Conservation (phyloP, 2,113 vertebrate genomes). For the Vulpes lagopus region DNA sequence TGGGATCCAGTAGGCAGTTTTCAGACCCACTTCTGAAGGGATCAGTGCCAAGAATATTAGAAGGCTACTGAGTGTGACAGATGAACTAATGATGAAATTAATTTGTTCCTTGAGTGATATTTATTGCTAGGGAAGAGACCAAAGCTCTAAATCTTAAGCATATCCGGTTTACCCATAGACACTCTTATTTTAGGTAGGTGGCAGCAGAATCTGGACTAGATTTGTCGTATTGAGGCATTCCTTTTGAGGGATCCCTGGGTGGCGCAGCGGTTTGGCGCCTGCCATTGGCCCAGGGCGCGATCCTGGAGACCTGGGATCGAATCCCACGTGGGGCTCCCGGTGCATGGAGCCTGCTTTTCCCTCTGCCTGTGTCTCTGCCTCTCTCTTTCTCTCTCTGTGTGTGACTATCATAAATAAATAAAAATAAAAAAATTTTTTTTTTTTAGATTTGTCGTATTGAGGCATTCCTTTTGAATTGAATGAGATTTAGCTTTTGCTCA, state of each 20-base stretch:
- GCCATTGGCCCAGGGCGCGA: no score
- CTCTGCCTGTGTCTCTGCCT: no score
- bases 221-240: neutral
- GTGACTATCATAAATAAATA: no score
- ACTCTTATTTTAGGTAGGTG: slow-evolving; percentile 27
- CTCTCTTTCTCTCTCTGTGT: no score
- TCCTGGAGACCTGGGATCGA: no score
- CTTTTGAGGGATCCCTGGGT: neutral
- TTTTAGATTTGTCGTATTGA: neutral
- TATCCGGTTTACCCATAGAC: neutral
- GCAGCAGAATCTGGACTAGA: slow-evolving; percentile 44
- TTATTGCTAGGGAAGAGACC: slow-evolving; percentile 26
- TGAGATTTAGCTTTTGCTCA: neutral
- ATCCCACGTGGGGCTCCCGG: no score
- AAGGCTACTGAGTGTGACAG: slow-evolving; percentile 52
- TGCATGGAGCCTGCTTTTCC: no score
- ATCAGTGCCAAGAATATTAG: slow-evolving; percentile 45
- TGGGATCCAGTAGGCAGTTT: slow-evolving; percentile 40
- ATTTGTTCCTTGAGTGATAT: slow-evolving; percentile 33
- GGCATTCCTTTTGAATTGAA: neutral
- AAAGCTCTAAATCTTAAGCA: neutral
- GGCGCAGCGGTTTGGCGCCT: no score
- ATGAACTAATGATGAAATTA: slow-evolving; percentile 62
- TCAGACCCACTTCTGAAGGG: slow-evolving; percentile 56
- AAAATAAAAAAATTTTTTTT: no score